phyloP scores from a whole-genome alignment of 2,113 vertebrate genomes.

The Coturnix japonica region DNA sequence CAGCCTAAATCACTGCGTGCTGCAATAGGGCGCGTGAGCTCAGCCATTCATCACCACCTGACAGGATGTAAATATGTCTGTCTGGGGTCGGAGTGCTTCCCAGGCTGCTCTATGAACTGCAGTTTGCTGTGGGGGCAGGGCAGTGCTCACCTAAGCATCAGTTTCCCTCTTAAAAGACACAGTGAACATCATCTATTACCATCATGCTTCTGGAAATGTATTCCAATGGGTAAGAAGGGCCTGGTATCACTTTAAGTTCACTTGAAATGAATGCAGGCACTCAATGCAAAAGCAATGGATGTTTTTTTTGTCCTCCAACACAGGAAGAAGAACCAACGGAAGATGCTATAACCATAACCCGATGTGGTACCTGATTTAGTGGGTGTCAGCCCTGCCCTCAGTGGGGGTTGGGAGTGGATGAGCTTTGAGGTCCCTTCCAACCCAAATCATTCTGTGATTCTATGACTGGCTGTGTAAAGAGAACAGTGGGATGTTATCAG shows the following conservation, averaged over 20 bases:
- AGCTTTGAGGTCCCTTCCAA: too few relatives aligned
- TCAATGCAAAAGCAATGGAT: neutral
- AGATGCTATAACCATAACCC: neutral
- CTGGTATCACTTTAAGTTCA: neutral
- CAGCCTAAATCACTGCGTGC: neutral
- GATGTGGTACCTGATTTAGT: too few relatives aligned
- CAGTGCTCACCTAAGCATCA: neutral
- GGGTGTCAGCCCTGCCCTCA: too few relatives aligned
- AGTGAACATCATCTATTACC: neutral
- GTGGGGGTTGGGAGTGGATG: too few relatives aligned
- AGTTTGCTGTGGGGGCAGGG: neutral
- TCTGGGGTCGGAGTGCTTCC: neutral
- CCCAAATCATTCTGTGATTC: too few relatives aligned
- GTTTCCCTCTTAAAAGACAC: neutral
- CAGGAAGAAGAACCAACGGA: neutral
- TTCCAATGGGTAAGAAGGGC: neutral
- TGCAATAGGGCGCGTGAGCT: constrained; percentile 5
- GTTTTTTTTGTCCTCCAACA: neutral
- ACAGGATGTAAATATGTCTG: constrained; percentile 5
- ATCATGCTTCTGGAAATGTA: neutral
- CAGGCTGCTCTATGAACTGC: accelerated
- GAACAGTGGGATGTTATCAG: neutral
- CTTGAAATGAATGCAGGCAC: neutral
- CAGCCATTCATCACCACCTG: neutral
- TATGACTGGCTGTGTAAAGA: neutral